Evolutionary conservation across 2,888 invertebrate genomes (phyloP), one percentile per base, ranked within the genome.

Genomic region (Dendrolimus pini): DNA sequence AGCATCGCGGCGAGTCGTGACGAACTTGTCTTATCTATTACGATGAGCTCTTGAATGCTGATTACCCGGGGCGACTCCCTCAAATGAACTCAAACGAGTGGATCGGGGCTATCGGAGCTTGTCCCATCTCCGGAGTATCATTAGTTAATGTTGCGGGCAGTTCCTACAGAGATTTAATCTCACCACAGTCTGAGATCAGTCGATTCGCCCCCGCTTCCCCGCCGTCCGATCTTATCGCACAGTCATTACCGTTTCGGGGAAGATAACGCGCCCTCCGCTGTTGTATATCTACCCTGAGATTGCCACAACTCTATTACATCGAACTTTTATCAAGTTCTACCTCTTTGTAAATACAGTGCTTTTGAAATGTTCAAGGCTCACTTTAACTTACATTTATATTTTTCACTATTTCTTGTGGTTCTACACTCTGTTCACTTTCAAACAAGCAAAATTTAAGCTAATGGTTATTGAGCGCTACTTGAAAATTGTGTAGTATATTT

Each of bases 111-210:
- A 83, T 78, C 80, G 68, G 65, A 65, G 64, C 67, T 67, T 64
- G 65, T 65, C 74, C 72, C 76, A 82, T 80, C 82, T 81, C 78
- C 71, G 69, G 71, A 74, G 73, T 74, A 76, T 82, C 84, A 84
- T 84, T 84, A 84, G 84, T 83, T 84, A 84, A 84, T 84, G 84
- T 83, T 82, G 83, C 81, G 82, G 83, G 71, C 82, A 81, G 81
- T 81, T 78, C 74, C 77, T 73, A 73, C 70, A 64, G 70, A 77
- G 82, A 83, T 83, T 78, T 79, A 80, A 83, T 83, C 83, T 80
- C 62, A 66, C 68, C 73, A 58, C 68, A 72, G 77, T 68, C 74
- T 69, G 67, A 76, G 82, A 83, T 85, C 80, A 77, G 74, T 71
- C 73, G 74, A 74, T 74, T 70, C 74, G 70, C 77, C 77, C 77